Evolutionary conservation across 2,888 invertebrate genomes (phyloP).

Genomic region (Eupithecia subumbrata): DNA sequence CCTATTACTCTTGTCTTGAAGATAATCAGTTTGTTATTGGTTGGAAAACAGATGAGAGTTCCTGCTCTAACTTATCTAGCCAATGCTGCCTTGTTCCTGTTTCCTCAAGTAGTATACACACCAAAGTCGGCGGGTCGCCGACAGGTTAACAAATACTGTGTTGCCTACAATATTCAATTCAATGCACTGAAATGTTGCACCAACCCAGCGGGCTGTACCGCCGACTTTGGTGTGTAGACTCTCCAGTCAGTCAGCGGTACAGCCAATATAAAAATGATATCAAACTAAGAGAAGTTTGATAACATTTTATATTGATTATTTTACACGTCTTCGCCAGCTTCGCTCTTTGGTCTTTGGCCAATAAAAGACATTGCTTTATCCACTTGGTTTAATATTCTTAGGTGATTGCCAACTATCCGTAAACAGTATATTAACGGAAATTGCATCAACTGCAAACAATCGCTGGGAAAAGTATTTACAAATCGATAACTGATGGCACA

Average conservation of each 20-base stretch:
- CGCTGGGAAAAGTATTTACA: background rate
- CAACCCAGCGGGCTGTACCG: no score
- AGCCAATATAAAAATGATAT: no score
- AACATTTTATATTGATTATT: background rate
- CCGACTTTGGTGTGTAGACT: background rate
- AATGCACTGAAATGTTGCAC: background rate
- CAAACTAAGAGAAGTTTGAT: no score
- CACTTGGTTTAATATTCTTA: background rate
- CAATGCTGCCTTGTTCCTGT: background rate
- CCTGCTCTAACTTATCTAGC: background rate
- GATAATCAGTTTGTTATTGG: background rate
- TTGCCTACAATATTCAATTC: background rate
- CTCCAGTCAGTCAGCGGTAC: background rate
- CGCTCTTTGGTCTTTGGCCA: background rate
- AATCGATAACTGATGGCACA: background rate
- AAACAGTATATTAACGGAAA: background rate
- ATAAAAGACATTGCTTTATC: background rate
- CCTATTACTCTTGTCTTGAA: background rate
- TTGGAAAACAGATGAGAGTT: background rate
- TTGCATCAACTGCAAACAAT: slow-evolving; percentile 1
- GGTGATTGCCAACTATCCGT: background rate
- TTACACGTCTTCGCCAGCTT: background rate
- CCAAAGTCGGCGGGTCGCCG: background rate
- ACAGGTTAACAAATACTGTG: background rate
- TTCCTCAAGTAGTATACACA: background rate